phyloP scores from a whole-genome alignment of 2,113 vertebrate species.

The Bufo gargarizans region DNA sequence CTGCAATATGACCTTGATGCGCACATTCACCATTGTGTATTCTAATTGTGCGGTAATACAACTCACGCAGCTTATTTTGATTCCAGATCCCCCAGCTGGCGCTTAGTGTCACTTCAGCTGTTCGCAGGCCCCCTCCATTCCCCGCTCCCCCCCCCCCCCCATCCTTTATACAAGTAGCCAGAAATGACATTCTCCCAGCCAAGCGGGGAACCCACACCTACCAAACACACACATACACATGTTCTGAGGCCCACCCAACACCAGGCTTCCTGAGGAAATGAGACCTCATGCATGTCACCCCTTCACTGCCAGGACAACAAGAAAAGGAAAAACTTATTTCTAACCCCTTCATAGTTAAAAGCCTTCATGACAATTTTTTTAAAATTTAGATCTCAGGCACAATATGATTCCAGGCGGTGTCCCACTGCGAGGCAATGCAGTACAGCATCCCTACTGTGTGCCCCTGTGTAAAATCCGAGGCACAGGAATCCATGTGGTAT shows the following conservation, averaged over 20 bases:
- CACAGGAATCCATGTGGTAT: no score
- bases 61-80: conserved; percentile 71
- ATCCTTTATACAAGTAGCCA: conserved; percentile 67
- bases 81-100: conserved; percentile 70
- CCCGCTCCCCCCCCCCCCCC: conserved; percentile 33
- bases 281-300: conserved; percentile 15
- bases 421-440: no score
- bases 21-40: conserved; percentile 63
- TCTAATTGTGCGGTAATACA: conserved; percentile 67
- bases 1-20: conserved; percentile 65
- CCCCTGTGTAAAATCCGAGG: no score
- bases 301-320: not conserved
- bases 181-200: conserved; percentile 50
- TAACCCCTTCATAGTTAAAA: no score
- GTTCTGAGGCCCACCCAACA: conserved; percentile 31
- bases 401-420: no score
- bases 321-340: no score
- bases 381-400: no score
- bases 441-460: no score
- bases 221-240: conserved; percentile 27
- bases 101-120: conserved; percentile 71
- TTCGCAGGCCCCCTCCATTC: conserved; percentile 56
- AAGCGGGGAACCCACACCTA: conserved; percentile 39
- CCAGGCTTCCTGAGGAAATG: conserved; percentile 52
- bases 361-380: no score